Conservation (phyloP, 1,140 invertebrate genomes). For the Euschistus heros region DNA sequence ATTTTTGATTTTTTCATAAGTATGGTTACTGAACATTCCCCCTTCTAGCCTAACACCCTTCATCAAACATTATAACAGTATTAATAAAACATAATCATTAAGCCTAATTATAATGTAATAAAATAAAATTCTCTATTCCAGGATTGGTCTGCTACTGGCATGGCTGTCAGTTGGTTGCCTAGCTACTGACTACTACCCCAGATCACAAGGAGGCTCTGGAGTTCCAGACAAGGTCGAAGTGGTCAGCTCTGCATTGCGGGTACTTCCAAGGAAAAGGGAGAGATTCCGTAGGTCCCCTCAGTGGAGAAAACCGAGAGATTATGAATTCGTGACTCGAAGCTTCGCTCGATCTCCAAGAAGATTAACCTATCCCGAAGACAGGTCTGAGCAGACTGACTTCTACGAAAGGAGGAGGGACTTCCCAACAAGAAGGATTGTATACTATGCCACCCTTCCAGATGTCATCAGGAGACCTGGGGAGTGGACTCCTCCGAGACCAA, state of each 20-base stretch:
- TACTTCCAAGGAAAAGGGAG: constrained; percentile 12
- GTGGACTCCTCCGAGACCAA: constrained; percentile 18
- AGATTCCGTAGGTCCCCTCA: not conserved
- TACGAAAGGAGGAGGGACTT: constrained; percentile 2
- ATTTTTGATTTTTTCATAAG: no score
- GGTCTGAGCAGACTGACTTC: constrained; percentile 5
- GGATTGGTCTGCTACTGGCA: not conserved
- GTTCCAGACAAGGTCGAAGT: constrained; percentile 14
- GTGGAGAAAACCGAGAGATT: constrained; percentile 22
- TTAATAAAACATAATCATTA: no score
- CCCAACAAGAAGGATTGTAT: constrained; percentile 37
- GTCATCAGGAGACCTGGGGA: constrained; percentile 37
- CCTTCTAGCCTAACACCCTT: no score
- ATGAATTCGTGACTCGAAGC: constrained; percentile 23
- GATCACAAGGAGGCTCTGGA: not conserved
- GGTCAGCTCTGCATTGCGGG: constrained; percentile 18
- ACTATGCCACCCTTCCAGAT: constrained; percentile 41
- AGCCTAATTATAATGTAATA: no score
- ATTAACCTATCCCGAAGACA: constrained; percentile 14
- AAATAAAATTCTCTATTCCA: not conserved
- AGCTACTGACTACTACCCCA: not conserved
- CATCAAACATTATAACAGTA: no score
- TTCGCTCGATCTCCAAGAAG: constrained; percentile 2
- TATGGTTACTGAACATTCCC: no score
- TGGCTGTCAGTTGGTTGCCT: constrained; percentile 1